These are phyloP conservation scores for Chrysomela aeneicollis DNA, from an alignment of 2,888 invertebrate species.

Conservation along the genomic window DNA sequence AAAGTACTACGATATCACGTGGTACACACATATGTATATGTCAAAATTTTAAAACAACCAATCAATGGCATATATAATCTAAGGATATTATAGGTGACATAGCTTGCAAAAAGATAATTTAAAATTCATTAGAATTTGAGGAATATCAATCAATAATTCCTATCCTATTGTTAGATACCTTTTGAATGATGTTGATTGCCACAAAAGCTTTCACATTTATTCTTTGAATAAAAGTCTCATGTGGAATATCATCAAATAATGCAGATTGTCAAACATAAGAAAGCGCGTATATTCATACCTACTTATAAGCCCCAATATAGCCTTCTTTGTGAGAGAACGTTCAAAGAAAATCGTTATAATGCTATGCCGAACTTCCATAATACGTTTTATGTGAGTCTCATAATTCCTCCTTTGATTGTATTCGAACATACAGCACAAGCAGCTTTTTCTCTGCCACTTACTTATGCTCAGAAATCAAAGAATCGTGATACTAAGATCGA, in stretches of 20 bases:
- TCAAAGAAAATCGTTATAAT: constrained; percentile 50
- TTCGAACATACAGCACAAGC: constrained; percentile 21
- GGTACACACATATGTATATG: too few species aligned
- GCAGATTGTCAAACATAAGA: not conserved
- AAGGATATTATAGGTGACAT: too few species aligned
- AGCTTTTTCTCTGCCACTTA: constrained; percentile 25
- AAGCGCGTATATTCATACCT: not conserved
- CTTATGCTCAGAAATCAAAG: constrained; percentile 34
- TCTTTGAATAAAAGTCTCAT: not conserved
- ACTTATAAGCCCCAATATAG: not conserved
- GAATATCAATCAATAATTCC: too few species aligned
- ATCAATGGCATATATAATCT: too few species aligned
- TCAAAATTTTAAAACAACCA: too few species aligned
- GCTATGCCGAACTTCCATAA: constrained; percentile 50
- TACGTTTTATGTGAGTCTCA: constrained; percentile 40
- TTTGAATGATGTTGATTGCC: too few species aligned
- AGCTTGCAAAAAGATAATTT: too few species aligned
- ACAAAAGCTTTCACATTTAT: not conserved
- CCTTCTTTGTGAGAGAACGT: constrained; percentile 18
- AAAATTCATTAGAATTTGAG: too few species aligned
- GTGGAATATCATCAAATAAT: not conserved
- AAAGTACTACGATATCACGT: too few species aligned
- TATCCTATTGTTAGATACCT: too few species aligned
- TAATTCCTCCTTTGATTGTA: constrained; percentile 40
- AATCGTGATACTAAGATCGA: constrained; percentile 19